Evolutionary conservation across 30 jellyfish, hydroid and myxozoan species (phyloP), one percentile per base, ranked within the genome.

Genomic region (Aurelia aurita): DNA sequence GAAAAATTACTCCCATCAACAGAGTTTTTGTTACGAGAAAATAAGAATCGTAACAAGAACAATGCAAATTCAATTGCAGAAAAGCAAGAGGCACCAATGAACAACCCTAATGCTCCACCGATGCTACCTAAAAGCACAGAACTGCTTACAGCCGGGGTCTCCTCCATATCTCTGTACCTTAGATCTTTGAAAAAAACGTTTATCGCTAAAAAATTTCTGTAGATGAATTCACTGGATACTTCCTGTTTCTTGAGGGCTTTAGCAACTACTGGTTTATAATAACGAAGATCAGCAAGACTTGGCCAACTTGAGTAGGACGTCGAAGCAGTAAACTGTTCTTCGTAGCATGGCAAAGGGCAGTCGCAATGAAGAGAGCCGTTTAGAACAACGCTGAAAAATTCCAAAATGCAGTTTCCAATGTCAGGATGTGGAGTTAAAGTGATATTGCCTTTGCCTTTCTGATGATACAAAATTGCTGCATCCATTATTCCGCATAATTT

Each of bases 271-370:
- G 82, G 82, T 34, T 67, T 63, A 81, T 63, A 80, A 65, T 65
- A 66, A 23, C 51, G 22, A 29, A 65, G 14, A 49, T 54, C 79
- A 20, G 76, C 76, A 6, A 23, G 62, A 23, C 62, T 62, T 12
- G 90, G 90, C 90, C 90, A 80, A 45, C 77, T 58, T 5, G 90
- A 39, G 82, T 72, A 43, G 18, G 90, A 62, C 6, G 67, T 1
- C 46, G 47, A 20, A 20, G 35, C 20, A 2, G 39, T 47, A 27
- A 63, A 60, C 8, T 21, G 19, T 35, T 80, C 90, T 51, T 80
- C 82, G 5, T 80, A 31, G 72, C 90, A 80, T 44, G 90, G 82
- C 39, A 51, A 66, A 11, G 63, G 82, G 35, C 90, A 80, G 31
- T 80, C 83, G 34, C 90, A 80, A n/a, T 16, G 2, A 21, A 26